These are phyloP conservation scores for Xiphophorus couchianus DNA, from an alignment of 2,113 vertebrate genomes.

Conservation along the genomic window DNA sequence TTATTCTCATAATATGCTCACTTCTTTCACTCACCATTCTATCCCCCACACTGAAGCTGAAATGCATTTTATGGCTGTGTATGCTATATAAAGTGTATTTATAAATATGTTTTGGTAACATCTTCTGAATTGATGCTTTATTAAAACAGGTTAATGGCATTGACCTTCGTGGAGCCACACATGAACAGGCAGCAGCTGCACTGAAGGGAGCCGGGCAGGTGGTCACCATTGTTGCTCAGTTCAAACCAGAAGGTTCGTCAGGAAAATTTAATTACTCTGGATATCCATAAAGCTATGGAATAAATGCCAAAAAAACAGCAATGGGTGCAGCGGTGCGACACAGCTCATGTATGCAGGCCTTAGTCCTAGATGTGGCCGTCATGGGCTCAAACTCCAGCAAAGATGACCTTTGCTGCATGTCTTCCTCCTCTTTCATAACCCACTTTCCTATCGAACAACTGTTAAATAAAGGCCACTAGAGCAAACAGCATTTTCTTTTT, in stretches of 20 bases:
- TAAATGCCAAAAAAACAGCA: too few relatives aligned
- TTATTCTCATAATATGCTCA: background rate
- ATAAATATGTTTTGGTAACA: background rate
- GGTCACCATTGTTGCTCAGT: slow-evolving; percentile 95
- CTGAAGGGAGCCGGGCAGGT: slow-evolving; percentile 95
- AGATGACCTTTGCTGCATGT: too few relatives aligned
- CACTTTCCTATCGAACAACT: too few relatives aligned
- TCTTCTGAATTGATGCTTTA: background rate
- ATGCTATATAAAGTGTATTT: background rate
- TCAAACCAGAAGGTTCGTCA: slow-evolving; percentile 93
- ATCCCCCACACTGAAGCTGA: background rate
- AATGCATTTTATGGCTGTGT: background rate
- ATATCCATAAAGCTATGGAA: too few relatives aligned
- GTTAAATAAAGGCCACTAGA: too few relatives aligned
- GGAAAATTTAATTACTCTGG: background rate
- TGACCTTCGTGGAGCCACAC: slow-evolving; percentile 92
- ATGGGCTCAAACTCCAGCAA: too few relatives aligned
- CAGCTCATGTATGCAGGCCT: too few relatives aligned
- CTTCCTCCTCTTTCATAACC: too few relatives aligned
- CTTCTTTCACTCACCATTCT: background rate
- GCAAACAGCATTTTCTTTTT: too few relatives aligned
- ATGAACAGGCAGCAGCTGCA: slow-evolving; percentile 93
- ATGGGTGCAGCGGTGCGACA: too few relatives aligned
- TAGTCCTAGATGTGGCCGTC: too few relatives aligned
- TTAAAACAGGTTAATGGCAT: slow-evolving; percentile 90